Percentiles rank a stretch among this genome's conserved stretches.
Evolutionary conservation across 2,888 invertebrate species (phyloP).

Genomic region (Mechanitis mazaeus): DNA sequence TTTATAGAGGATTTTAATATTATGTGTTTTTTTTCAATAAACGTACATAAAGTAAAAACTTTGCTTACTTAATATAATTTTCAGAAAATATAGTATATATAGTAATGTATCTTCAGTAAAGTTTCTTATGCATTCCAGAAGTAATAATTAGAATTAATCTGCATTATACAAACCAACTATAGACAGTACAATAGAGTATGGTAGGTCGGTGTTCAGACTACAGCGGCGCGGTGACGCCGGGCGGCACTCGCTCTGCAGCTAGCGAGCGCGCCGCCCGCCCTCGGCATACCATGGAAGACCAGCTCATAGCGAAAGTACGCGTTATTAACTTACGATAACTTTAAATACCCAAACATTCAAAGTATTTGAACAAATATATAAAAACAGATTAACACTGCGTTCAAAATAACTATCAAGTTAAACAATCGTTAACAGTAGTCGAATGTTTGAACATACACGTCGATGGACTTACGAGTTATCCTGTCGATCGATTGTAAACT

Average conservation of each 20-base stretch:
- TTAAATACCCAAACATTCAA: too few relatives aligned
- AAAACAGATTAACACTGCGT: slow-evolving; percentile 22
- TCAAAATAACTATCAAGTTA: slow-evolving; percentile 54
- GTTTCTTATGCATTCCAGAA: too few relatives aligned
- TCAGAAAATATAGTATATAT: too few relatives aligned
- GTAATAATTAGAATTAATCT: too few relatives aligned
- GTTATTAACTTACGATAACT: too few relatives aligned
- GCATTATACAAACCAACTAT: background rate
- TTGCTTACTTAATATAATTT: too few relatives aligned
- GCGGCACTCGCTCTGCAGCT: slow-evolving; percentile 53
- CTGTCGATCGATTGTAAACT: slow-evolving; percentile 25
- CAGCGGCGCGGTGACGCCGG: slow-evolving; percentile 13
- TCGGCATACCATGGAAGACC: slow-evolving; percentile 32
- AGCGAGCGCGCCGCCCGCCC: slow-evolving; percentile 55
- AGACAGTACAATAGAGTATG: background rate
- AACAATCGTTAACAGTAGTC: slow-evolving; percentile 49
- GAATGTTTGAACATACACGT: slow-evolving; percentile 42
- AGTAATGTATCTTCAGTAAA: too few relatives aligned
- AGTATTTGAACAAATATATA: slow-evolving; percentile 10
- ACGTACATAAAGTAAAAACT: too few relatives aligned
- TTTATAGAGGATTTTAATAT: too few relatives aligned
- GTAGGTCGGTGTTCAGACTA: slow-evolving; percentile 7
- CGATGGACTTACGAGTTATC: slow-evolving; percentile 38
- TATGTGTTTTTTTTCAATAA: too few relatives aligned
- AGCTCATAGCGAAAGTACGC: slow-evolving; percentile 3